A percentile compares a stretch with the other conserved stretches of the same genome.
These are phyloP conservation scores for Pachycephus smyrnensis DNA, from an alignment of 2,888 invertebrate genomes.

Conservation along the genomic window DNA sequence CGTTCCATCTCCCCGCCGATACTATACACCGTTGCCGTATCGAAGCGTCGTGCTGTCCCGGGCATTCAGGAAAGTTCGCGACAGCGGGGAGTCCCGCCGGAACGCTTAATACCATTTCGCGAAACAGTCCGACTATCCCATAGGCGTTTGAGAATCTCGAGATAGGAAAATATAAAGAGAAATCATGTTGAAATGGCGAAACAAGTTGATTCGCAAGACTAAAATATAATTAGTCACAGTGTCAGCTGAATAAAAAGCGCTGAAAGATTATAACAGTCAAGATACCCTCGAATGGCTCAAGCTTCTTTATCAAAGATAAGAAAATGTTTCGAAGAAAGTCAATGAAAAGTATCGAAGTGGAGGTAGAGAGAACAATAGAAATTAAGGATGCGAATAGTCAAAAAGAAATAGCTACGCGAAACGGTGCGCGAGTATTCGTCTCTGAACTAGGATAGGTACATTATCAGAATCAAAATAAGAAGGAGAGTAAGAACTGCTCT, in stretches of 20 bases:
- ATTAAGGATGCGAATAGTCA: neutral
- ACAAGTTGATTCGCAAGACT: neutral
- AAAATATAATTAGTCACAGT: neutral
- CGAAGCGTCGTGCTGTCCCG: neutral
- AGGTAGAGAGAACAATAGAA: neutral
- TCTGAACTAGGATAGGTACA: no score
- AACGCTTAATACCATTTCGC: neutral
- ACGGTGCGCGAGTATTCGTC: no score
- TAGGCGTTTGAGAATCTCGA: neutral
- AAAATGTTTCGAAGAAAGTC: neutral
- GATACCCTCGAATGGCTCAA: neutral
- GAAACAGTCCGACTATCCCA: neutral
- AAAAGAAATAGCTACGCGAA: neutral
- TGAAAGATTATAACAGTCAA: neutral
- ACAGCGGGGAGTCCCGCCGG: neutral
- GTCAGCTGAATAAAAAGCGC: neutral
- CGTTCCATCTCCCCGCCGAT: constrained; percentile 43
- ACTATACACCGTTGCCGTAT: constrained; percentile 38
- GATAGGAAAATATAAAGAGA: neutral
- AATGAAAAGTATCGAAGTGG: neutral
- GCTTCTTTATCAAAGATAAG: neutral
- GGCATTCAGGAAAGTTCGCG: neutral
- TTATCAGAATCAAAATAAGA: neutral
- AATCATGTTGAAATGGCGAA: neutral
- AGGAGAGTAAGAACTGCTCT: neutral